Percentiles rank a stretch among this genome's conserved stretches.
Evolutionary conservation across 2,113 vertebrate genomes (phyloP).

Genomic region (Dendropsophus ebraccatus): DNA sequence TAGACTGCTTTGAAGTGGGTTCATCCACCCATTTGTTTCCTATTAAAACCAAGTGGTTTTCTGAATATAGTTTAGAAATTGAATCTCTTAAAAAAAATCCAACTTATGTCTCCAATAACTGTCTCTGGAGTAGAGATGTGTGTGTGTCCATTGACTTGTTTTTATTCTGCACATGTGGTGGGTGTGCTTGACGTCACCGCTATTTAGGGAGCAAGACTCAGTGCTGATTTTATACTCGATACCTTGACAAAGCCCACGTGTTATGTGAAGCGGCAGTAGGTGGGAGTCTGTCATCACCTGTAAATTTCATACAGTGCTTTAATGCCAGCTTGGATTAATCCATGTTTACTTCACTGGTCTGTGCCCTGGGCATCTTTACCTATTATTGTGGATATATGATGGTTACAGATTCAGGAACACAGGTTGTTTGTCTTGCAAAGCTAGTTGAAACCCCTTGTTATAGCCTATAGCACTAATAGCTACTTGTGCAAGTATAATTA

Average conservation of each 20-base stretch:
- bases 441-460: background rate
- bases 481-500: background rate
- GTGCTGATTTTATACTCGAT: background rate
- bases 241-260: slow-evolving; percentile 7
- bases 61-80: background rate
- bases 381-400: background rate
- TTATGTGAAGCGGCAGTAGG: background rate
- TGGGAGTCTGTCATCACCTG: slow-evolving; percentile 11
- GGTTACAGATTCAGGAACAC: background rate
- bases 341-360: background rate
- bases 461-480: background rate
- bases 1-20: background rate
- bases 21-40: slow-evolving; percentile 19
- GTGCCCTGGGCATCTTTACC: background rate
- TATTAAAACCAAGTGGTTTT: slow-evolving; percentile 9
- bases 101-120: background rate
- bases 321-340: background rate
- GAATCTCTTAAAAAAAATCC: background rate
- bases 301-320: slow-evolving; percentile 6
- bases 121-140: background rate
- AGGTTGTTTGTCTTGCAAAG: background rate
- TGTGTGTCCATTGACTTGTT: background rate
- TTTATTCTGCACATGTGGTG: background rate
- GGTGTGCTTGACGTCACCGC: background rate
- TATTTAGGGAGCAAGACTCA: background rate